Conservation (phyloP, 2,888 invertebrate genomes). For the Sesia bembeciformis region DNA sequence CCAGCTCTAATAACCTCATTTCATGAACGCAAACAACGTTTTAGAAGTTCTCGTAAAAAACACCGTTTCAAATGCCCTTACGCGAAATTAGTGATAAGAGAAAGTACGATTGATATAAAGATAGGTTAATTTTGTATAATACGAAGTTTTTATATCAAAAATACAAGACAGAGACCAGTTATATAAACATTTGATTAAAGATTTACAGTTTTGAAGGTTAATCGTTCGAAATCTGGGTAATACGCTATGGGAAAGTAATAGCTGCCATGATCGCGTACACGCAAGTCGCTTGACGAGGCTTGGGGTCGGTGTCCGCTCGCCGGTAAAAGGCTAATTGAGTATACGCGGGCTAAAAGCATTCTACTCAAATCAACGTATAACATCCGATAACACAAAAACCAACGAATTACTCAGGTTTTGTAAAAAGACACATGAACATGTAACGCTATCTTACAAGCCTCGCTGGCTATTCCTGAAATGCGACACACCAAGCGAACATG, state of each 20-base stretch:
- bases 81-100: slow-evolving; percentile 59
- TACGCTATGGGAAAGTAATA: slow-evolving; percentile 57
- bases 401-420: slow-evolving; percentile 16
- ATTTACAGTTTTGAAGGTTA: slow-evolving; percentile 13
- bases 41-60: slow-evolving; percentile 25
- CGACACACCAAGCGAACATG: slow-evolving; percentile 73
- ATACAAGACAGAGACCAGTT: slow-evolving; percentile 35
- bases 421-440: slow-evolving; percentile 14
- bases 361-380: slow-evolving; percentile 22
- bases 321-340: slow-evolving; percentile 68
- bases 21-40: slow-evolving; percentile 28
- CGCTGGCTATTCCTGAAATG: slow-evolving; percentile 64
- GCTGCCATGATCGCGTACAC: slow-evolving; percentile 74
- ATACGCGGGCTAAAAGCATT: slow-evolving; percentile 29
- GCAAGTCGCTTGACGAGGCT: slow-evolving; percentile 72
- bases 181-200: slow-evolving; percentile 43
- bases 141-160: slow-evolving; percentile 44
- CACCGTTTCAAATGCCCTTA: slow-evolving; percentile 28
- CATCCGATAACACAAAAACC: slow-evolving; percentile 19
- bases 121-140: slow-evolving; percentile 59
- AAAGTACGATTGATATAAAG: slow-evolving; percentile 63
- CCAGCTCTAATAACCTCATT: slow-evolving; percentile 65
- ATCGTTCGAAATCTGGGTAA: slow-evolving; percentile 22
- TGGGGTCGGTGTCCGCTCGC: slow-evolving; percentile 81
- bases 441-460: slow-evolving; percentile 38